A percentile compares a stretch with the other conserved stretches of the same genome.
Evolutionary conservation across 2,113 vertebrate genomes (phyloP).

Genomic region (Anoplopoma fimbria): DNA sequence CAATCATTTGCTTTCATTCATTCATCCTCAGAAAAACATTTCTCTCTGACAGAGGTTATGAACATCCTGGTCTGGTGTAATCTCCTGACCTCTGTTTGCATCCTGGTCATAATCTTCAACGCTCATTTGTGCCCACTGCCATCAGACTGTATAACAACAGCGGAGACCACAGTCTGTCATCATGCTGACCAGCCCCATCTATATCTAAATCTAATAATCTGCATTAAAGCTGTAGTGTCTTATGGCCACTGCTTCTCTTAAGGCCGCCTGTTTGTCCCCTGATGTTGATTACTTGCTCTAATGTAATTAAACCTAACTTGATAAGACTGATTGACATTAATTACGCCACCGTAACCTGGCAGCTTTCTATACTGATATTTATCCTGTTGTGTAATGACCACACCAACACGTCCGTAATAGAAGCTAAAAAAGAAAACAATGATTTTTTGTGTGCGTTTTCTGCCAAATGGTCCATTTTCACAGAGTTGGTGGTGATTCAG

Average conservation of each 20-base stretch:
- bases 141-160: no score
- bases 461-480: constrained; percentile 48
- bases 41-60: constrained; percentile 17
- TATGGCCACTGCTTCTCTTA: background rate
- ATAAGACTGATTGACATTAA: constrained; percentile 10
- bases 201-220: no score
- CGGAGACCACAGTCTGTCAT: no score
- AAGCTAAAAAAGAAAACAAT: constrained; percentile 23
- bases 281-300: constrained; percentile 31
- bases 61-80: constrained; percentile 9
- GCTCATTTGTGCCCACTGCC: no score
- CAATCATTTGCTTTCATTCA: constrained; percentile 15
- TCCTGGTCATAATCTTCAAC: constrained; percentile 18
- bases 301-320: constrained; percentile 31
- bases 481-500: constrained; percentile 54
- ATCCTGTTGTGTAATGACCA: constrained; percentile 25
- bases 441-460: background rate
- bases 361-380: background rate
- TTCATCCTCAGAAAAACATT: constrained; percentile 24
- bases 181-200: no score
- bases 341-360: background rate
- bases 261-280: background rate
- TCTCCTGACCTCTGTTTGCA: constrained; percentile 9
- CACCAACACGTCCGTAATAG: background rate
- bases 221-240: constrained; percentile 11